Conservation (phyloP, 1,140 invertebrate genomes). For the Lordiphosa mommai region DNA sequence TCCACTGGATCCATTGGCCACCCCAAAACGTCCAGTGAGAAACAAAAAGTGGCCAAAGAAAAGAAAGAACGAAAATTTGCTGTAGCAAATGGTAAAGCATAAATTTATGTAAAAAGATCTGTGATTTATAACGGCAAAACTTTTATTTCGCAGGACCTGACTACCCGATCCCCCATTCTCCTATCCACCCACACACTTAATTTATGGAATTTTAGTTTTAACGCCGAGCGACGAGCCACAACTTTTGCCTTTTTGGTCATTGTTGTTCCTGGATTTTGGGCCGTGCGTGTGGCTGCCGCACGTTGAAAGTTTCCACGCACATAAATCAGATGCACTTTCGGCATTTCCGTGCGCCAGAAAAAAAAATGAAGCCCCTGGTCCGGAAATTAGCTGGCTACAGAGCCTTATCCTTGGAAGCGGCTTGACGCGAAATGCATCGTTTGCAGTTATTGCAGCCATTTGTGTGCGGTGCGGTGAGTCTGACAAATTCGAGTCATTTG, state of each 20-base stretch:
- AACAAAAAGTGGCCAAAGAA: constrained; percentile 15
- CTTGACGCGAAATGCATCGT: constrained; percentile 32
- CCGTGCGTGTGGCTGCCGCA: constrained; percentile 34
- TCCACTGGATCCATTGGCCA: constrained; percentile 14
- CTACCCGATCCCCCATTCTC: background rate
- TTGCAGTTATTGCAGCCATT: constrained; percentile 65
- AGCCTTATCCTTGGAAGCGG: background rate
- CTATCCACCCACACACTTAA: constrained; percentile 51
- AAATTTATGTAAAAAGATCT: constrained; percentile 78
- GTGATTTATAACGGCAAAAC: constrained; percentile 71
- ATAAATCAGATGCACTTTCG: constrained; percentile 76
- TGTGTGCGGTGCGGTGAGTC: constrained; percentile 23
- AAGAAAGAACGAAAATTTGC: constrained; percentile 25
- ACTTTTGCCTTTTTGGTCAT: constrained; percentile 40
- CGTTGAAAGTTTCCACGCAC: constrained; percentile 66
- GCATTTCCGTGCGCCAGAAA: constrained; percentile 50
- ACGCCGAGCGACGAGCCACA: constrained; percentile 39
- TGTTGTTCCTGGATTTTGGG: constrained; percentile 27
- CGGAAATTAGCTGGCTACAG: constrained; percentile 57
- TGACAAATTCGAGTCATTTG: constrained; percentile 62
- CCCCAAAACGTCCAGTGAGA: constrained; percentile 13
- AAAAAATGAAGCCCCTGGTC: constrained; percentile 13
- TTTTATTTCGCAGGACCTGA: constrained; percentile 55
- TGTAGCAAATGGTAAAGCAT: constrained; percentile 72
- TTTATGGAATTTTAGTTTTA: constrained; percentile 76